Base-by-base conservation (phyloP, 2,113 vertebrate genomes). In the Xenotilapia caudafasciata region DNA sequence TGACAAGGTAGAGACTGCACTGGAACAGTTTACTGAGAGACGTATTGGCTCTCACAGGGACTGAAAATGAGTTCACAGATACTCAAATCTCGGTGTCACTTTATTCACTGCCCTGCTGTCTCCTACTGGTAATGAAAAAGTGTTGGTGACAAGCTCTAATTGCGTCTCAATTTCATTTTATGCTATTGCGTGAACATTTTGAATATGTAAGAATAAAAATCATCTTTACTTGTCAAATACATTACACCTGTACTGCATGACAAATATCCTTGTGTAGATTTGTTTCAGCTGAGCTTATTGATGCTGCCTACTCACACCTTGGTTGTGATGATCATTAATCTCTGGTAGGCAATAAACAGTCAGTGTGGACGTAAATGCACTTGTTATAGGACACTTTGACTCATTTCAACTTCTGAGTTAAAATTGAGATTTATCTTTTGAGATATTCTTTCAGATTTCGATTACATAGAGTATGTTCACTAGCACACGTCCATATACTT, bases 1-100 rank as follows among this genome's bases (percentile, higher is more conserved):
- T 26, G 42, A 82, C 56, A 75, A 53, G 45, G 42, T 49, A 56
- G 21, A 65, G 45, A 51, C 73, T n/a, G 45, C 73, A 33, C 45
- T 51, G 73, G 45, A 77, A 33, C 45, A 51, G 73, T 77, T 51
- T 51, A 51, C 26, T 33, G 73, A 77, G 26, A 77, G 73, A 77
- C 26, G 4, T n/a, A n/a, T 51, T 51, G 73, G 73, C 73, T 13
- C 73, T 77, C 73, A 51, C 73, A 51, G 45, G 23, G 17, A 33
- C 73, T 51, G 73, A 77, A 77, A 77, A 31, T 33, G 73, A 31
- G 70, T 77, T 77, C 70, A 17, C 42, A 49, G 15, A 38, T 19
- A 31, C 56, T 83, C 60, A 80, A 26, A 21, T n/a, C 45, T 83
- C 5, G 7, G 19, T 9, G 19, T 68, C 81, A 23, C 21, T 83